These are phyloP conservation scores for Micromussa lordhowensis DNA, from an alignment of 92 coral and sea anemone species.

Conservation along the genomic window DNA sequence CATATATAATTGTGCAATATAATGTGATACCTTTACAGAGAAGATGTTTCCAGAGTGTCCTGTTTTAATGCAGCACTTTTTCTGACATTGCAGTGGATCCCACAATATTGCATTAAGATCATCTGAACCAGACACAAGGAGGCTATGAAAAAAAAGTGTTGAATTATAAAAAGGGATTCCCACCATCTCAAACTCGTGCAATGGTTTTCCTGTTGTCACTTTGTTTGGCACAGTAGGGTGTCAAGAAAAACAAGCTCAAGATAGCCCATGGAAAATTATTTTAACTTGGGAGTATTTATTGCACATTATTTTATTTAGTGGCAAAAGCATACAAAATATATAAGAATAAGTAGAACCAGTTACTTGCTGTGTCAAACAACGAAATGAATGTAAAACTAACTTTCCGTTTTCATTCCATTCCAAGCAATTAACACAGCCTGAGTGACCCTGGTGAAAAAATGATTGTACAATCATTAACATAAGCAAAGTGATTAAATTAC, in stretches of 20 bases:
- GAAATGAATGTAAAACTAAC: conserved; percentile 54
- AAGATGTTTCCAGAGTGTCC: conserved; percentile 97
- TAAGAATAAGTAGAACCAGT: no score
- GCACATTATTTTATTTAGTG: no score
- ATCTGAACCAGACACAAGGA: conserved; percentile 97
- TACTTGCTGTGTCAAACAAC: no score
- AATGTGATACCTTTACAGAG: conserved; percentile 83
- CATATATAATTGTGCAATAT: no score
- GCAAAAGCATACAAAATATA: no score
- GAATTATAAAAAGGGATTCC: not conserved
- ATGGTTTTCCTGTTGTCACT: not conserved
- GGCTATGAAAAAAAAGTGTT: conserved; percentile 45
- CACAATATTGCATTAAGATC: conserved; percentile 91
- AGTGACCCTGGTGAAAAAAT: conserved; percentile 80
- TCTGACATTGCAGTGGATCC: conserved; percentile 82
- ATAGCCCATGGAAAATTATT: no score
- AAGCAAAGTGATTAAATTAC: no score
- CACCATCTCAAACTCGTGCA: not conserved
- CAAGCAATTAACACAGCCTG: conserved; percentile 97
- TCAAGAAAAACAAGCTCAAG: not conserved
- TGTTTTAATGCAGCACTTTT: conserved; percentile 78
- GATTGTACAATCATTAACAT: not conserved
- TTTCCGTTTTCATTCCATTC: conserved; percentile 93
- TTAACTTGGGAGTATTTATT: no score
- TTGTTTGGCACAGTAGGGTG: no score